These are phyloP conservation scores for Bombus waltoni DNA, from an alignment of 1,140 invertebrate species.

Conservation along the genomic window DNA sequence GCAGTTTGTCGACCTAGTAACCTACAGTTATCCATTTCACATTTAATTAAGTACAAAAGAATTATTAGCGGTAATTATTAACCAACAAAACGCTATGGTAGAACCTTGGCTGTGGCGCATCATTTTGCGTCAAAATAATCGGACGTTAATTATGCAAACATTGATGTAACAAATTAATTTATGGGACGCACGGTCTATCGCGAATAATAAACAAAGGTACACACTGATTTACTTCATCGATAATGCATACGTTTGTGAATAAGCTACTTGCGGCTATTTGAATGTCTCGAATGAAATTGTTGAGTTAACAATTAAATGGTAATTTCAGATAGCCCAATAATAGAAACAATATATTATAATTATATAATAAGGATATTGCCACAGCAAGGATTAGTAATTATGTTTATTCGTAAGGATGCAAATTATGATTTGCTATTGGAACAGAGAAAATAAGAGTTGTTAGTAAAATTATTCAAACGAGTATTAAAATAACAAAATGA, in stretches of 20 bases:
- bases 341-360: background rate
- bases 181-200: too few relatives aligned
- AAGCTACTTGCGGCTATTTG: too few relatives aligned
- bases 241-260: background rate
- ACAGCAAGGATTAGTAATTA: too few relatives aligned
- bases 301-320: background rate
- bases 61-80: conserved; percentile 18
- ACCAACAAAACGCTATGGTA: background rate
- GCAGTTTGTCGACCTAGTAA: conserved; percentile 38
- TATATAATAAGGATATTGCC: too few relatives aligned
- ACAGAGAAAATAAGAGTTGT: too few relatives aligned
- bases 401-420: too few relatives aligned
- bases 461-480: too few relatives aligned
- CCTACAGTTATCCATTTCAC: conserved; percentile 30
- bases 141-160: background rate
- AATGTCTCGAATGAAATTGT: background rate
- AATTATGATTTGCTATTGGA: too few relatives aligned
- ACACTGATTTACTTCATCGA: background rate
- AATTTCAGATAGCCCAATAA: background rate
- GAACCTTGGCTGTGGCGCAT: background rate
- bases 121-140: background rate
- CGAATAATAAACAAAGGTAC: background rate
- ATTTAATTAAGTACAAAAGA: conserved; percentile 25
- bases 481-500: too few relatives aligned
- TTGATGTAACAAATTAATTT: conserved; percentile 12